Evolutionary conservation across 2,888 invertebrate species (phyloP), one percentile per base, ranked within the genome.

Genomic region (Smittia aterrima): DNA sequence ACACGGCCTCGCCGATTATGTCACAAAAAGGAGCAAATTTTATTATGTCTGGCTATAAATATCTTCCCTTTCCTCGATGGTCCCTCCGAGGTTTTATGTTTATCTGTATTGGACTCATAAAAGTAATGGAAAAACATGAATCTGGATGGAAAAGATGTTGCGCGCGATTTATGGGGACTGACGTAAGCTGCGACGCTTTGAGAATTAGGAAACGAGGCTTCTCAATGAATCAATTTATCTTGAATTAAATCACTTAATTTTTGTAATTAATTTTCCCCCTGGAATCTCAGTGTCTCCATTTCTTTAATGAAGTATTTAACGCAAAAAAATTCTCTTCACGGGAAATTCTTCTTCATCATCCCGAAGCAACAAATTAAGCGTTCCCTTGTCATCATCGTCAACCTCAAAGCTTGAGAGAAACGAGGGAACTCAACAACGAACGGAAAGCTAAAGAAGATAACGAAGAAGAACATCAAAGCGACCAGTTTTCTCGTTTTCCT

Each of bases 231-330:
- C 58, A 58, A 58, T 58, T 58, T 58, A 58, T 58, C 58, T 58
- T 22, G 18, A 58, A 58, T 58, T 58, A 58, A 58, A 58, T 58
- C 58, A 58, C 58, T 58, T 58, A 58, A 58, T 58, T 58, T 58
- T 58, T 7, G 20, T 58, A 58, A 58, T 58, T 58, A 58, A 58
- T 58, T 58, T 58, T 58, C 58, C 22, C 58, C 58, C 6, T 22
- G 7, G 16, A 20, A 20, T 9, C 7, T 22, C 22, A 58, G 58
- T 3, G 47, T 32, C 4, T 32, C 32, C 32, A 32, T 32, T 9
- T 32, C 32, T 32, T 9, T 32, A 32, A 32, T 32, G 32, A 32
- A 32, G 32, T 32, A 32, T 32, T 32, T 32, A 32, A 32, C 32
- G 9, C 32, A 32, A 32, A 9, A 32, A 32, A 32, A 32, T n/a